phyloP scores from a whole-genome alignment of 2,888 invertebrate genomes.

The Dolichopus griseipennis region DNA sequence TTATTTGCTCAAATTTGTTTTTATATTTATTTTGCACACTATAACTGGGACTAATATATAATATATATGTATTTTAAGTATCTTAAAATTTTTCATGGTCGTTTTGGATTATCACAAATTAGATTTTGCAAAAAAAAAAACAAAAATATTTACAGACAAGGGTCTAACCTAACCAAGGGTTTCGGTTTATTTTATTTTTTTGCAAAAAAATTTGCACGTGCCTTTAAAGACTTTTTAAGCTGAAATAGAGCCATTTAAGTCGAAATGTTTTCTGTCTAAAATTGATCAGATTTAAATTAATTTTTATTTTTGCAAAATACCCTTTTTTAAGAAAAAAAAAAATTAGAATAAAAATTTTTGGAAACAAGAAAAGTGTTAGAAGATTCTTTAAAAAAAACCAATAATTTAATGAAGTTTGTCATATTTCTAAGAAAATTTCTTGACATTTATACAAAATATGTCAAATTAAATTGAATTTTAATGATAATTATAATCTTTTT shows the following conservation, averaged over 20 bases:
- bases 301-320: not conserved
- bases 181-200: not conserved
- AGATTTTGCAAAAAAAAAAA: not conserved
- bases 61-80: too few relatives aligned
- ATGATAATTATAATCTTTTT: not conserved
- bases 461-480: not conserved
- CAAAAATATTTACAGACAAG: not conserved
- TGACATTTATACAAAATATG: not conserved
- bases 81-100: not conserved
- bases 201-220: not conserved
- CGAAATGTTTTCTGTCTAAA: not conserved
- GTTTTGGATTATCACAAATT: not conserved
- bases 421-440: not conserved
- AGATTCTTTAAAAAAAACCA: too few relatives aligned
- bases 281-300: not conserved
- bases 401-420: too few relatives aligned
- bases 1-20: not conserved
- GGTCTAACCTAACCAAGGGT: not conserved
- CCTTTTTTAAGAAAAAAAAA: too few relatives aligned
- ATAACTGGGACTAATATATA: too few relatives aligned
- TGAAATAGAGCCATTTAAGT: conserved; percentile 2
- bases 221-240: not conserved
- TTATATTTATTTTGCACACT: not conserved
- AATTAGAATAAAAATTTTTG: too few relatives aligned
- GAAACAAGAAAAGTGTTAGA: too few relatives aligned